Percentiles rank a stretch among this genome's conserved stretches.
These are phyloP conservation scores for Edolisoma coerulescens DNA, from an alignment of 2,113 vertebrate species.

Conservation along the genomic window DNA sequence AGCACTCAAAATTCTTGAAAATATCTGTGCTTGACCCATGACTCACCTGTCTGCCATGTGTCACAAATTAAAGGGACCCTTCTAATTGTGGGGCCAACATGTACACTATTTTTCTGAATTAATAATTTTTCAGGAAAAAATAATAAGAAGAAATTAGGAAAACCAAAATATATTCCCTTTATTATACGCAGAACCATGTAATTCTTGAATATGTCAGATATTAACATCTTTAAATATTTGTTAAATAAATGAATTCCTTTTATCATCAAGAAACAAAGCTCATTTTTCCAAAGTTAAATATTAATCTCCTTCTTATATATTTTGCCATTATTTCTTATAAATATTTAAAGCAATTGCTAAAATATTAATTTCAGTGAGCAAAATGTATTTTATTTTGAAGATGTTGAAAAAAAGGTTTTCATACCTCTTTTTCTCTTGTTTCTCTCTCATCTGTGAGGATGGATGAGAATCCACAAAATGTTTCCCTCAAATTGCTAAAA, in stretches of 20 bases:
- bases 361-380: not conserved
- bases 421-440: not conserved
- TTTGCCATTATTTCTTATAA: not conserved
- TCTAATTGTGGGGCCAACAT: not conserved
- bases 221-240: not conserved
- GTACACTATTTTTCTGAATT: not conserved
- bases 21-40: not conserved
- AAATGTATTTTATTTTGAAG: not conserved
- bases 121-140: not conserved
- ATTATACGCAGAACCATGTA: not conserved
- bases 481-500: not conserved
- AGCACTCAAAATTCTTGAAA: not conserved
- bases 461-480: not conserved
- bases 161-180: fast-evolving
- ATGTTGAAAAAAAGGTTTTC: not conserved
- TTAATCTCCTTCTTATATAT: not conserved
- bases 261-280: not conserved
- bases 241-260: not conserved
- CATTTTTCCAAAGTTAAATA: not conserved
- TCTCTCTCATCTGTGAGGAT: not conserved
- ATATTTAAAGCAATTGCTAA: not conserved
- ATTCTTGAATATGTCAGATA: not conserved
- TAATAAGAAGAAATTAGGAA: not conserved
- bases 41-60: not conserved
- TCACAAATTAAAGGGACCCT: not conserved